These are phyloP conservation scores for Cavia aperea DNA, from an alignment of 2,113 vertebrate species.

Conservation along the genomic window DNA sequence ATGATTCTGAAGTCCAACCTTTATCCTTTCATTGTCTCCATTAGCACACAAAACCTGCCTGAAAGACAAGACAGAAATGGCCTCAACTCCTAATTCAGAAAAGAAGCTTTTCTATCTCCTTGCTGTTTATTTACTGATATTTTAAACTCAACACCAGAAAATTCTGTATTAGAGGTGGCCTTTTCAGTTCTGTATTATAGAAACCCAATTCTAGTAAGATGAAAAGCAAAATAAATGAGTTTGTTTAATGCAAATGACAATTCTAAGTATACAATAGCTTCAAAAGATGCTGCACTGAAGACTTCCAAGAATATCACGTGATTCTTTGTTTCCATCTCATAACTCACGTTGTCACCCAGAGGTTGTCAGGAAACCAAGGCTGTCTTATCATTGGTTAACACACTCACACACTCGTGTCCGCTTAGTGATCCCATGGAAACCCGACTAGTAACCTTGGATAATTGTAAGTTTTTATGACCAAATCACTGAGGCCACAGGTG, in stretches of 20 bases:
- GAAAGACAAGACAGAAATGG: background rate
- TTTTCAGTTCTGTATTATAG: background rate
- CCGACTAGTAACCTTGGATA: background rate
- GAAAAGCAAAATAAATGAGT: background rate
- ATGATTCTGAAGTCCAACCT: background rate
- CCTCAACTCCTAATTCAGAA: background rate
- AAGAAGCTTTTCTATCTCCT: background rate
- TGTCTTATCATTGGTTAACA: background rate
- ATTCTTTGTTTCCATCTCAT: background rate
- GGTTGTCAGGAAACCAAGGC: too few relatives aligned
- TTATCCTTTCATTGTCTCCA: background rate
- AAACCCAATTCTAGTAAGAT: background rate
- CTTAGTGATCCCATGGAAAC: background rate
- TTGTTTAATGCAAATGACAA: background rate
- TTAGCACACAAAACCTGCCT: background rate
- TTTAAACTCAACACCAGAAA: background rate
- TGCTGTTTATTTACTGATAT: background rate
- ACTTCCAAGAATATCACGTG: background rate
- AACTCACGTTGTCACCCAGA: background rate
- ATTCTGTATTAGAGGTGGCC: background rate
- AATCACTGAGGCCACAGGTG: background rate
- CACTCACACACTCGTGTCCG: background rate
- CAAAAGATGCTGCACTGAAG: background rate
- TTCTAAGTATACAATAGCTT: background rate
- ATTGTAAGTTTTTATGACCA: background rate